These are phyloP conservation scores for Amazona vittata DNA, from an alignment of 2,113 vertebrate genomes.

Conservation along the genomic window DNA sequence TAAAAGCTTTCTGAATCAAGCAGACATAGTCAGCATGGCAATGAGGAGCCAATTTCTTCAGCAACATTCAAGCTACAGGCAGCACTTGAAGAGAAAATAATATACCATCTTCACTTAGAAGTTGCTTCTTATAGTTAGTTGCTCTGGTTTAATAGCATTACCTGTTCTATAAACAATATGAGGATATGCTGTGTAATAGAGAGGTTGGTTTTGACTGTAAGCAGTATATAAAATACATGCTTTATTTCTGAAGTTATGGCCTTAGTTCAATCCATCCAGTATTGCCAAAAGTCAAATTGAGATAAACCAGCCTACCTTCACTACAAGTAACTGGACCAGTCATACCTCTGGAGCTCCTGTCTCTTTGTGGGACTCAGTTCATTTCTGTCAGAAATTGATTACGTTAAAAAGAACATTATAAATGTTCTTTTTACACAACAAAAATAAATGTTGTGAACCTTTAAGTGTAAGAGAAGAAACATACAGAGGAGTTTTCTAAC, in stretches of 20 bases:
- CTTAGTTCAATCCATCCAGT: background rate
- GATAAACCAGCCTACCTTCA: background rate
- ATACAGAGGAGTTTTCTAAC: background rate
- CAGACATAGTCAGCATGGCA: background rate
- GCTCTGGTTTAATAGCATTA: background rate
- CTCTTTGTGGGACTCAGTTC: background rate
- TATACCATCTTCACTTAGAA: background rate
- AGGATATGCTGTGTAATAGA: background rate
- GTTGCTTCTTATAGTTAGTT: background rate
- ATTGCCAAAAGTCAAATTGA: background rate
- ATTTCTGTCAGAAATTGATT: background rate
- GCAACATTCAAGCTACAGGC: background rate
- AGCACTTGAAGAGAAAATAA: background rate
- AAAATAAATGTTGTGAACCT: background rate
- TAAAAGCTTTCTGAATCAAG: background rate
- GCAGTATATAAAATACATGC: background rate
- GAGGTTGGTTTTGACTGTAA: background rate
- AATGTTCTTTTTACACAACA: background rate
- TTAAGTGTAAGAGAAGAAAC: background rate
- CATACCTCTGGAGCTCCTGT: background rate
- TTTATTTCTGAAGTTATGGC: background rate
- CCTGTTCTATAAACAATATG: background rate
- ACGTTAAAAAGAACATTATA: background rate
- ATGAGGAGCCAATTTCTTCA: background rate
- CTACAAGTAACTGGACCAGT: background rate